Evolutionary conservation across 2,797 vertebrate genomes (phyloP).

Genomic region (Fratercula arctica): DNA sequence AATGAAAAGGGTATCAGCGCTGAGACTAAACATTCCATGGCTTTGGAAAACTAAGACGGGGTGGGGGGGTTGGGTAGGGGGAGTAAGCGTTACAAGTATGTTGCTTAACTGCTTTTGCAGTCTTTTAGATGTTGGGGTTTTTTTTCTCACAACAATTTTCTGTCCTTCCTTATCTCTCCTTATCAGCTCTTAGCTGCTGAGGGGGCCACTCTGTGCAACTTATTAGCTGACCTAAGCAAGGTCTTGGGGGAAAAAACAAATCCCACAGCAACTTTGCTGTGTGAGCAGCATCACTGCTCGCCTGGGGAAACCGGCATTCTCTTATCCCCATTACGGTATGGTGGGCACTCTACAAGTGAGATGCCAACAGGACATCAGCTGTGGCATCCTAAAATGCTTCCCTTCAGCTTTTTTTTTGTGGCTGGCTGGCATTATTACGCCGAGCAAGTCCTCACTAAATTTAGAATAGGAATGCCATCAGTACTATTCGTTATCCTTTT

Average conservation of each 20-base stretch:
- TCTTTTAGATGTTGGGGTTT: not conserved
- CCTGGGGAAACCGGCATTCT: not conserved
- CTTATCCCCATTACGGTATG: not conserved
- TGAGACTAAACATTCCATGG: constrained; percentile 57
- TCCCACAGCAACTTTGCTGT: not conserved
- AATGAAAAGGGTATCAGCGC: constrained; percentile 40
- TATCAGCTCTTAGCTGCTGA: constrained; percentile 1
- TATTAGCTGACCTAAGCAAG: constrained; percentile 31
- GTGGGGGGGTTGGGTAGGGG: not conserved
- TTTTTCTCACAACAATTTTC: not conserved
- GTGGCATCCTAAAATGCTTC: not conserved
- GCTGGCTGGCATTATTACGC: not conserved
- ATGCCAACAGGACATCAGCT: not conserved
- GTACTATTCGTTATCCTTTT: not conserved
- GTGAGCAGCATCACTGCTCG: not conserved
- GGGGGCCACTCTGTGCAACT: not conserved
- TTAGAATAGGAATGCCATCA: not conserved
- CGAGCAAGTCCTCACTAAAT: not conserved
- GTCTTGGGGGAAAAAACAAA: not conserved
- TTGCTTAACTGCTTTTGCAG: not conserved
- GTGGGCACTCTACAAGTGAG: not conserved
- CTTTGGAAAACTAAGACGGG: not conserved
- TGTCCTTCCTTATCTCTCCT: not conserved
- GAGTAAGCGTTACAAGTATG: not conserved
- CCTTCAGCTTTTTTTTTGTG: not conserved